These are phyloP conservation scores for Larimichthys crocea DNA, from an alignment of 2,113 vertebrate genomes.

Conservation along the genomic window DNA sequence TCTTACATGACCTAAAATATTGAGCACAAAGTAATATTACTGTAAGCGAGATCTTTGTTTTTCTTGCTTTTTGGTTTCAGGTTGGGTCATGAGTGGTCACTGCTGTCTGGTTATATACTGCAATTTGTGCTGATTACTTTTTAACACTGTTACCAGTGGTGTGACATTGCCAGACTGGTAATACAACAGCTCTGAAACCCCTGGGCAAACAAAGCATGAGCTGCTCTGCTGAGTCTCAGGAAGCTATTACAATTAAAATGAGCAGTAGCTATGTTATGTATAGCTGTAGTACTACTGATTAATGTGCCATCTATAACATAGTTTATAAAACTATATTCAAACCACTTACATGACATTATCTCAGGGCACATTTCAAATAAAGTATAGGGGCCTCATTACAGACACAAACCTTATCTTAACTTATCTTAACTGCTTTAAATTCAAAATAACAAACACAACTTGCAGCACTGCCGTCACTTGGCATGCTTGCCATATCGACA, in stretches of 20 bases:
- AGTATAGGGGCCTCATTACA: too few species aligned
- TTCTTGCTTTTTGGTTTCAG: constrained; percentile 18
- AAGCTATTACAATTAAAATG: constrained; percentile 13
- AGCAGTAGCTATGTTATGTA: neutral
- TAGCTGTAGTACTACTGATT: neutral
- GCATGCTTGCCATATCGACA: too few species aligned
- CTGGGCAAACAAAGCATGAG: constrained; percentile 28
- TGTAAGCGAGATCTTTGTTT: constrained; percentile 6
- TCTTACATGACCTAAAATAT: constrained; percentile 8
- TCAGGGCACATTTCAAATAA: too few species aligned
- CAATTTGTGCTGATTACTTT: constrained; percentile 23
- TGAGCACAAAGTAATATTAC: neutral
- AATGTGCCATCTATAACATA: neutral
- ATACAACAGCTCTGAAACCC: constrained; percentile 16
- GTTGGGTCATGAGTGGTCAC: constrained; percentile 4
- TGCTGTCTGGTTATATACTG: constrained; percentile 11
- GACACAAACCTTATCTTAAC: too few species aligned
- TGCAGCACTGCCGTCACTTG: too few species aligned
- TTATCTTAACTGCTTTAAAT: too few species aligned
- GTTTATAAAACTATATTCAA: neutral
- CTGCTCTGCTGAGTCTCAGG: constrained; percentile 11
- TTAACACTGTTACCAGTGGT: constrained; percentile 9
- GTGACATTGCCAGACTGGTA: constrained; percentile 10
- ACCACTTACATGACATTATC: too few species aligned
- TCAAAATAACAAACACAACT: too few species aligned